These are phyloP conservation scores for Sycophila sp. DNA, from an alignment of 1,140 invertebrate species.

Conservation along the genomic window DNA sequence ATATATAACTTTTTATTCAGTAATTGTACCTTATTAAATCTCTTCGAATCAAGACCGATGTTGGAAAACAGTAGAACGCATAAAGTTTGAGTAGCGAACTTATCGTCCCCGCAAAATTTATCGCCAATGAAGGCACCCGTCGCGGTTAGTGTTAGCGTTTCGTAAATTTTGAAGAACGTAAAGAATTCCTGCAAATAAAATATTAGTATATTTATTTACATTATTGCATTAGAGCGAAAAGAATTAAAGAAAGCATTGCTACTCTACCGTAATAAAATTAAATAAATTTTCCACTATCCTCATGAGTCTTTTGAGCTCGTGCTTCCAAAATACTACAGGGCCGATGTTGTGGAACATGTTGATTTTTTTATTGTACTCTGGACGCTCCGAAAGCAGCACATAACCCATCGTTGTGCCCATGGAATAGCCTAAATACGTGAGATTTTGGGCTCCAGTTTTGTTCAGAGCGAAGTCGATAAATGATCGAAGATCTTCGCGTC, in stretches of 20 bases:
- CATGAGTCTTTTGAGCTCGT: background rate
- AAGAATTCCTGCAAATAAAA: background rate
- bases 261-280: too few species aligned
- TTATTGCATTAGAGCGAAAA: too few species aligned
- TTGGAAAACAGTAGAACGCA: background rate
- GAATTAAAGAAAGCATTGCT: too few species aligned
- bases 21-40: constrained; percentile 20
- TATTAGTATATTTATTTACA: too few species aligned
- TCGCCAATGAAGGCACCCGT: background rate
- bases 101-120: background rate
- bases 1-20: too few species aligned
- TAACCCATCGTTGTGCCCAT: constrained; percentile 68
- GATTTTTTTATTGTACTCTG: constrained; percentile 69
- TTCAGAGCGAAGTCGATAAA: constrained; percentile 71
- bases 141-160: background rate
- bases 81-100: background rate
- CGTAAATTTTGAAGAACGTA: background rate
- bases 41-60: background rate
- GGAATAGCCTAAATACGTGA: constrained; percentile 70
- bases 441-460: constrained; percentile 64
- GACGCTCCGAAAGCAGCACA: constrained; percentile 65
- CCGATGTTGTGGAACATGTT: background rate
- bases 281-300: background rate
- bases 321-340: constrained; percentile 4
- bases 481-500: background rate